Base-by-base conservation (phyloP, 1,140 invertebrate species). In the Mactra quadrangularis region DNA sequence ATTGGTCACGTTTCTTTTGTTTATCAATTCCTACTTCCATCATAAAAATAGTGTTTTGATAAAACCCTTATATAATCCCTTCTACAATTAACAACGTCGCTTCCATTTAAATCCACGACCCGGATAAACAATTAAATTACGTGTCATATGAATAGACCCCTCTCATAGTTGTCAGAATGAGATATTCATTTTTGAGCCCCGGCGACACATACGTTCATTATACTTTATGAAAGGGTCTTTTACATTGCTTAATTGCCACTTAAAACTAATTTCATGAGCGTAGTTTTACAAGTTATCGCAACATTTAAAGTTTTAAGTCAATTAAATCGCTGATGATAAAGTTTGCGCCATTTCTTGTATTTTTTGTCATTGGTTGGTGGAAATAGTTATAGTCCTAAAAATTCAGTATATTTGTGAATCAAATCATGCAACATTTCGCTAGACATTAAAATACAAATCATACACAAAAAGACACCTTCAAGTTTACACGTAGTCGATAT, bases 261-360 rank as follows among this genome's bases (percentile, higher is more conserved):
- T 78, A 68, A 55, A 66, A 77, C 62, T 77, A 33, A 77, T 77
- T 77, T 62, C 57, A 62, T 33, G 60, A 52, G 57, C 74, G 31
- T 52, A 57, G 45, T 52, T 62, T 27, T 77, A 64, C 57, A 62
- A 41, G 33, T 64, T 52, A 57, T 45, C 38, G 50, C 45, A 29
- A 64, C 31, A 64, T 55, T 35, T 27, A 62, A 77, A 77, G 62
- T 57, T 62, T n/a, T 45, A 6, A 15, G 6, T 41, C 6, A 7
- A 41, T 41, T 41, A 6, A 41, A 7, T 41, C 38, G 38, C 15
- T 41, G 6, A 41, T 41, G 38, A n/a, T n/a, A n/a, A 41, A 41
- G 38, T 7, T 41, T 41, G 6, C 15, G 15, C 38, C 38, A 15
- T 41, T 6, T 41, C 38, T 41, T 41, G 38, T 15, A 7, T 41